A percentile compares a stretch with the other conserved stretches of the same genome.
phyloP scores from a whole-genome alignment of 2,888 invertebrate genomes.

The Scaptomyza tumidula region DNA sequence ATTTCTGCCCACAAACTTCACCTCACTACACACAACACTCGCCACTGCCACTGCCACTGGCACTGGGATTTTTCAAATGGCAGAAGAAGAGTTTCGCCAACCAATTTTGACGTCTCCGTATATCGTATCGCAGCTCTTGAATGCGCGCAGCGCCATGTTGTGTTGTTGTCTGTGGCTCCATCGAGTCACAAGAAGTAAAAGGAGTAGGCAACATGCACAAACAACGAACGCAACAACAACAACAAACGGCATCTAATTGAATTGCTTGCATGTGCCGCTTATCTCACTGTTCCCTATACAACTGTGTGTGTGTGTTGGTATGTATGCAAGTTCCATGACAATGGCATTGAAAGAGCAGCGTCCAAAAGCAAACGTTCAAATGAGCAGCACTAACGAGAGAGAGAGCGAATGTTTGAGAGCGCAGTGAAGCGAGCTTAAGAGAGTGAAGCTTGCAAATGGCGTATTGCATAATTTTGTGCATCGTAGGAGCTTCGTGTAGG shows the following conservation, averaged over 20 bases:
- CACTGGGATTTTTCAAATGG: conserved; percentile 58
- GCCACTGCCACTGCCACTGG: too few relatives aligned
- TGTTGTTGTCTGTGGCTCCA: conserved; percentile 77
- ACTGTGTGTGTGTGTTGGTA: conserved; percentile 19
- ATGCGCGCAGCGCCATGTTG: conserved; percentile 64
- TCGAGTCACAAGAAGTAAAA: conserved; percentile 41
- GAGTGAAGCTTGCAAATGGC: conserved; percentile 29
- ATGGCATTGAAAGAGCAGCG: conserved; percentile 76
- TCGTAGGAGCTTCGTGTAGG: conserved; percentile 24
- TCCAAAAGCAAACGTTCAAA: conserved; percentile 34
- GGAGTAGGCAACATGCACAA: conserved; percentile 46
- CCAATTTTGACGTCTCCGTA: not conserved
- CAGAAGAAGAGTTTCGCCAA: conserved; percentile 48
- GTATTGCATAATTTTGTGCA: conserved; percentile 76
- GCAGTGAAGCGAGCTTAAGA: conserved; percentile 37
- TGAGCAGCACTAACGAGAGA: conserved; percentile 10
- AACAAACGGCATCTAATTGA: conserved; percentile 72
- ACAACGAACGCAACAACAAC: conserved; percentile 43
- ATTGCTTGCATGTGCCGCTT: conserved; percentile 69
- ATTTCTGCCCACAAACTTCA: conserved; percentile 27
- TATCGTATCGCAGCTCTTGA: conserved; percentile 14
- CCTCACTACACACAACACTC: conserved; percentile 37
- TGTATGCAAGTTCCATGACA: conserved; percentile 69
- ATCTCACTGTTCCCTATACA: conserved; percentile 18
- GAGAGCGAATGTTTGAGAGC: conserved; percentile 11